Evolutionary conservation across 1,140 invertebrate species (phyloP).

Genomic region (Drosophila paulistorum): DNA sequence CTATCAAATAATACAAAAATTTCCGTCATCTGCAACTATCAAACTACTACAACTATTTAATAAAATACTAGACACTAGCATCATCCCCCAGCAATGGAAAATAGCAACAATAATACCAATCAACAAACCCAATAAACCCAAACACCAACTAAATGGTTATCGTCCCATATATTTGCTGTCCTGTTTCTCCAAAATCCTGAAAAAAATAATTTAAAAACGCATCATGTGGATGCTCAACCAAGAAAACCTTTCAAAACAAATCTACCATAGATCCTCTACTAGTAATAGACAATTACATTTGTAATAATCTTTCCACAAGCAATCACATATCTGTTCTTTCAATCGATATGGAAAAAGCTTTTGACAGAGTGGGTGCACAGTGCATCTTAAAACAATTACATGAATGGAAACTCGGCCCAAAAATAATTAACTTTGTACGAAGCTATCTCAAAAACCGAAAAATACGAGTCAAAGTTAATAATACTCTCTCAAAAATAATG

Average conservation of each 20-base stretch:
- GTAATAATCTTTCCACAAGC: slow-evolving; percentile 8
- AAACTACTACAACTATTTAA: background rate
- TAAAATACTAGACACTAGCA: background rate
- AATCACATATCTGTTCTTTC: slow-evolving; percentile 13
- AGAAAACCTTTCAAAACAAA: slow-evolving; percentile 16
- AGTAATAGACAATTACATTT: slow-evolving; percentile 5
- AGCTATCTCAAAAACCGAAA: slow-evolving; percentile 7
- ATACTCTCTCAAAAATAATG: slow-evolving; percentile 5
- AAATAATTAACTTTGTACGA: background rate
- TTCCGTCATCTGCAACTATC: background rate
- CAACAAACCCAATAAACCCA: too few species aligned
- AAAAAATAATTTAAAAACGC: background rate
- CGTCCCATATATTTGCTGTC: background rate
- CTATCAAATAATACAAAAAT: background rate
- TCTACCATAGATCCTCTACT: slow-evolving; percentile 1
- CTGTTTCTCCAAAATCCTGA: background rate
- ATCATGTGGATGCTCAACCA: slow-evolving; percentile 15
- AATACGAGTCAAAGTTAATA: slow-evolving; percentile 11
- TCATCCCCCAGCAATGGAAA: slow-evolving; percentile 24
- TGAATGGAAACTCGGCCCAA: too few species aligned
- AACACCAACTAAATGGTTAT: too few species aligned
- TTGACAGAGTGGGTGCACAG: background rate
- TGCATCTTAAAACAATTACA: background rate
- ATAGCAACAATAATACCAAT: slow-evolving; percentile 8
- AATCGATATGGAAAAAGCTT: slow-evolving; percentile 18